These are phyloP conservation scores for Penaeus monodon DNA, from an alignment of 2,888 invertebrate genomes.

Conservation along the genomic window DNA sequence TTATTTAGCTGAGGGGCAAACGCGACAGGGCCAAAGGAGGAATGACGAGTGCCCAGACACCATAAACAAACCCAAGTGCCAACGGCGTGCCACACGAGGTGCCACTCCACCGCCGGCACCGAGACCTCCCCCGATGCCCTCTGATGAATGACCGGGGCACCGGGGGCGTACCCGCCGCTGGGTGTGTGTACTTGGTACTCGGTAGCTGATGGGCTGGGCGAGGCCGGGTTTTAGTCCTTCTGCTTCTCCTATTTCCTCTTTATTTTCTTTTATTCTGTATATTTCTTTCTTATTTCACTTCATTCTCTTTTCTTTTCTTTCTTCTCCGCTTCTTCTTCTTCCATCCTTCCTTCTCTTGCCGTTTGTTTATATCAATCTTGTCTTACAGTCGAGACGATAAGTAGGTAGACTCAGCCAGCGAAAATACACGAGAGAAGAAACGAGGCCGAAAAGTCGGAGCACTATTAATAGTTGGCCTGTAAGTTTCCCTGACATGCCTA, in stretches of 20 bases:
- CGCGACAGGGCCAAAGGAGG: too few relatives aligned
- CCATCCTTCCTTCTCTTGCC: background rate
- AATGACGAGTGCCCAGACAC: too few relatives aligned
- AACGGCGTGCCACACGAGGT: background rate
- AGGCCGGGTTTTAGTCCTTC: background rate
- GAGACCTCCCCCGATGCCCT: background rate
- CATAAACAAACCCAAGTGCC: too few relatives aligned
- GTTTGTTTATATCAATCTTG: too few relatives aligned
- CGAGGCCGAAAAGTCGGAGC: too few relatives aligned
- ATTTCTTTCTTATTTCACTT: background rate
- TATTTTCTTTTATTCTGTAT: background rate
- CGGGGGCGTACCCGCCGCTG: background rate
- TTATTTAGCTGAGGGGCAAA: too few relatives aligned
- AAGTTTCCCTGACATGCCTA: too few relatives aligned
- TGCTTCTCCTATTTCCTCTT: background rate
- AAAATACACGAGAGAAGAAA: too few relatives aligned
- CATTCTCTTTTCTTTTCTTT: background rate
- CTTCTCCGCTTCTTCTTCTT: background rate
- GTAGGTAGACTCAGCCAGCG: too few relatives aligned
- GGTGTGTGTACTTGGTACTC: background rate
- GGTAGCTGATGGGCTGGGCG: too few relatives aligned
- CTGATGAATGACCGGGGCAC: background rate
- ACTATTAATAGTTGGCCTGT: too few relatives aligned
- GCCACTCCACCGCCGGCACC: background rate
- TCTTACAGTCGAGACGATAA: too few relatives aligned